These are phyloP conservation scores for Thereuonema tuberculata DNA, from an alignment of 1,140 invertebrate species.

Conservation along the genomic window DNA sequence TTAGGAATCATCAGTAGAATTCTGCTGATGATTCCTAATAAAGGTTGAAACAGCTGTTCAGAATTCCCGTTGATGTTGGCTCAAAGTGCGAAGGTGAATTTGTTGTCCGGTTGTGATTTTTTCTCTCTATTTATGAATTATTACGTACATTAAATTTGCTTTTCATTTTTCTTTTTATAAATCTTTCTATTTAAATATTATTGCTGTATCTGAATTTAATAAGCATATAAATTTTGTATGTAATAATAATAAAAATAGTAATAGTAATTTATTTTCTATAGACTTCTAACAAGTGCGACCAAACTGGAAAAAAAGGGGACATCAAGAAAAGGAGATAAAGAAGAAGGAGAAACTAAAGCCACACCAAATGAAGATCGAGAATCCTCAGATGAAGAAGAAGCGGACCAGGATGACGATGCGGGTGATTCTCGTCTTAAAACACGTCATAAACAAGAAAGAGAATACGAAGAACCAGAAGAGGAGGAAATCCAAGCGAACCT, in stretches of 20 bases:
- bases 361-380: constrained; percentile 37
- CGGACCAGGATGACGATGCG: constrained; percentile 40
- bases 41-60: too few relatives aligned
- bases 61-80: too few relatives aligned
- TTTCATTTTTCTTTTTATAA: too few relatives aligned
- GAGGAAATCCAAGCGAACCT: constrained; percentile 14
- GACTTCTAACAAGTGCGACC: constrained; percentile 5
- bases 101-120: too few relatives aligned
- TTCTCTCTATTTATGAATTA: too few relatives aligned
- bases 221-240: not conserved
- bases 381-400: constrained; percentile 46
- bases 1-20: too few relatives aligned
- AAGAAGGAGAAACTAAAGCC: constrained; percentile 24
- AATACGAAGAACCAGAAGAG: constrained; percentile 66
- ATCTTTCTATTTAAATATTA: not conserved
- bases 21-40: too few relatives aligned
- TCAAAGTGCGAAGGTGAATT: too few relatives aligned
- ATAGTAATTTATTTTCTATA: not conserved
- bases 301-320: constrained; percentile 27
- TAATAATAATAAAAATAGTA: not conserved
- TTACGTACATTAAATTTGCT: too few relatives aligned
- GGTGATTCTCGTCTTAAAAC: constrained; percentile 40
- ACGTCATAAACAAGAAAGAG: constrained; percentile 47
- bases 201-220: not conserved
- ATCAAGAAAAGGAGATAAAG: constrained; percentile 24